Conservation (phyloP, 2,113 vertebrate genomes). For the Bubalus kerabau region DNA sequence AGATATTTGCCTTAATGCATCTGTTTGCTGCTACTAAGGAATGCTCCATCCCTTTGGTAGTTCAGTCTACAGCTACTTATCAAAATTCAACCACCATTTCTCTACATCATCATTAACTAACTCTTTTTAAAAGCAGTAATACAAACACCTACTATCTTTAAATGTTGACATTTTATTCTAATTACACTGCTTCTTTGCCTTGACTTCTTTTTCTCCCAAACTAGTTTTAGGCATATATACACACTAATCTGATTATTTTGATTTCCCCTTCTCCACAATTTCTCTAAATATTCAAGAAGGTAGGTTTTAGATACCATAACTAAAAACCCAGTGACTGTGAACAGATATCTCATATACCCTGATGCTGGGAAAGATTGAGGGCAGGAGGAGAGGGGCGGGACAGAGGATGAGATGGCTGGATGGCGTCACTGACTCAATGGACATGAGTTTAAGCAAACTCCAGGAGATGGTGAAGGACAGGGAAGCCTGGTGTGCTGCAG, state of each 20-base stretch:
- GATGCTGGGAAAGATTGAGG: not conserved
- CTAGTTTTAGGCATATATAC: not conserved
- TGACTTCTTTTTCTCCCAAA: not conserved
- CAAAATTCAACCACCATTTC: conserved; percentile 29
- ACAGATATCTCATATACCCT: not conserved
- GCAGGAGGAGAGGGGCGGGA: not conserved
- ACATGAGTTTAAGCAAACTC: not conserved
- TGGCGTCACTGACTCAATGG: not conserved
- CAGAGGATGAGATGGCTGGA: not conserved
- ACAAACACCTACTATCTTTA: conserved; percentile 21
- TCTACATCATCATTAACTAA: conserved; percentile 15
- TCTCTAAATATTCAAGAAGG: conserved; percentile 28
- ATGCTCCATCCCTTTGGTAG: not conserved
- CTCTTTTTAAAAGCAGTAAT: conserved; percentile 13
- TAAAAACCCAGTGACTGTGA: not conserved
- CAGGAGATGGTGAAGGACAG: not conserved
- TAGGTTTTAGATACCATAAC: not conserved
- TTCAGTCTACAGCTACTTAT: not conserved
- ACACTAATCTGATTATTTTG: conserved; percentile 9
- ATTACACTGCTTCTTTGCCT: not conserved
- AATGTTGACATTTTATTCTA: not conserved
- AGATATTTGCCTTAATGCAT: conserved; percentile 50
- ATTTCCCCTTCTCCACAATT: conserved; percentile 16
- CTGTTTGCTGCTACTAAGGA: conserved; percentile 30
- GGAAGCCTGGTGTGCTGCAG: not conserved